Base-by-base conservation (phyloP, 2,888 invertebrate genomes). In the Formica aserva region DNA sequence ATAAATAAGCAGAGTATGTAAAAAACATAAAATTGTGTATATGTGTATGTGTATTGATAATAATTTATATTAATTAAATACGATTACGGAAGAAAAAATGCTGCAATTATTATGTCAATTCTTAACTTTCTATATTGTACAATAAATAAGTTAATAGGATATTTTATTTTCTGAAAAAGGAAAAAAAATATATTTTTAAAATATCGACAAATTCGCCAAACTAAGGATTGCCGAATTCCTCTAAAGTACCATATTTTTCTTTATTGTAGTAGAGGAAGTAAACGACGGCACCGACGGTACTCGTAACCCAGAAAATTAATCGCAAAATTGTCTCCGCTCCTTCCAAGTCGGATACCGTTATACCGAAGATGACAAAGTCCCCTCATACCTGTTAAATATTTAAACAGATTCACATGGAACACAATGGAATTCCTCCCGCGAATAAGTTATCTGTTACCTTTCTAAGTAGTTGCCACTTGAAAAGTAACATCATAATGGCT, bases 381-480 rank as follows among this genome's bases (percentile, higher is more conserved):
- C 87, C 22, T 75, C 86, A 86, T 85, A 89, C 83, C 92, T 92
- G 94, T 93, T 94, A 92, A 94, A 94, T 94, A 94, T 94, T 94
- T 93, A 94, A 94, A 93, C 89, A 93, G 91, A 91, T 91, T 85
- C 89, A 85, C 85, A 6, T 83, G 89, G 88, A 92, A 88, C 82
- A 94, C 94, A 94, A 94, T 94, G 92, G 91, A 91, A 72, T 85
- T 80, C 78, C 86, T 74, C 66, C 60, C 77, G 87, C 87, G 83
- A 91, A 89, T 91, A 90, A 86, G 87, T 88, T 90, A 84, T 82
- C 86, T 84, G 81, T 57, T 85, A 84, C 77, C 83, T 83, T 85
- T 78, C 29, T 45, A 81, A 62, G 65, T 71, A 35, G 82, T 85
- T 84, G 85, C 82, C 85, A 86, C 87, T 85, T 74, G 57, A 81